A percentile compares a stretch with the other conserved stretches of the same genome.
phyloP scores from a whole-genome alignment of 1,140 invertebrate genomes.

The Bursaphelenchus mucronatus region DNA sequence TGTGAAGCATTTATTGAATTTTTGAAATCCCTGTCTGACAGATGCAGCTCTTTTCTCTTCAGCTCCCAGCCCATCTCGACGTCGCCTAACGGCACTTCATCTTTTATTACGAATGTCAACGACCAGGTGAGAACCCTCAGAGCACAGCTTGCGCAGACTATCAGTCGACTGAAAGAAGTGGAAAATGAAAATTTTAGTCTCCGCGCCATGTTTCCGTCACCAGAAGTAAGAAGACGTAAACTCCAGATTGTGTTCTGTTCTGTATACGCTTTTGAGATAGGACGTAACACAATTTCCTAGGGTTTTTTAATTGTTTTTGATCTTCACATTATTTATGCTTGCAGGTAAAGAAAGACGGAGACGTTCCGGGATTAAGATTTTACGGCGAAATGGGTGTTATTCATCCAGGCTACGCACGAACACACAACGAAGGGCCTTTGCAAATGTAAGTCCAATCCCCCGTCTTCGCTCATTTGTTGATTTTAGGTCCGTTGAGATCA shows the following conservation, averaged over 20 bases:
- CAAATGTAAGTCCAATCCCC: not conserved
- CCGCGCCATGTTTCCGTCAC: conserved; percentile 22
- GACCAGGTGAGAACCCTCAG: conserved; percentile 42
- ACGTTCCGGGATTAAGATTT: conserved; percentile 14
- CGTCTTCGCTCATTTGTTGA: conserved; percentile 18
- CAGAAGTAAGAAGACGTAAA: conserved; percentile 18
- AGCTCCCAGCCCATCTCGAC: no score
- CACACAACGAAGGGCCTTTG: not conserved
- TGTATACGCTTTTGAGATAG: not conserved
- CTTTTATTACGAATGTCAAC: not conserved
- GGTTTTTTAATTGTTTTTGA: not conserved
- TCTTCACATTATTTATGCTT: not conserved
- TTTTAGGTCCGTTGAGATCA: conserved; percentile 39
- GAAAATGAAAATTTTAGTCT: conserved; percentile 39
- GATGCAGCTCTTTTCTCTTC: no score
- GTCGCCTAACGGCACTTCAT: not conserved
- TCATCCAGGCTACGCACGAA: not conserved
- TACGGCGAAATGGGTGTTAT: not conserved
- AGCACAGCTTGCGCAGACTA: conserved; percentile 49
- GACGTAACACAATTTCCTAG: not conserved
- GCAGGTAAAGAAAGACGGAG: conserved; percentile 7
- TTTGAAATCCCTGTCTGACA: no score
- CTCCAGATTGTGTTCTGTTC: no score
- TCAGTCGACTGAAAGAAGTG: conserved; percentile 34
- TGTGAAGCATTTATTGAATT: no score